A percentile compares a stretch with the other conserved stretches of the same genome.
Evolutionary conservation across 2,797 vertebrate species (phyloP).

Genomic region (Muscicapa striata): DNA sequence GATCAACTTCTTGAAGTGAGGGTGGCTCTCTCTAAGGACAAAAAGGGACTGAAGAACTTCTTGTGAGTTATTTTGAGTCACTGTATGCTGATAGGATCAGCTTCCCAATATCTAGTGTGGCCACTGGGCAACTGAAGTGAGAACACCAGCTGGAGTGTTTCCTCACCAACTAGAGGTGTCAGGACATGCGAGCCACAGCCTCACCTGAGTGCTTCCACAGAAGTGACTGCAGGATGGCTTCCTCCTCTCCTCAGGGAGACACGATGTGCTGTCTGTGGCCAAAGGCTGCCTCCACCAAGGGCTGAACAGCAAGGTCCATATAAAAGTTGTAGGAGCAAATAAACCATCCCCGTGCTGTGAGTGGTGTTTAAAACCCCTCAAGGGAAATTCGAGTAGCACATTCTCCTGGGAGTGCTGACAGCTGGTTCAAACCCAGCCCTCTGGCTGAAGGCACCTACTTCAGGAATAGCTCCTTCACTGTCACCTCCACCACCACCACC

Average conservation of each 20-base stretch:
- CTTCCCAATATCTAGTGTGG: not conserved
- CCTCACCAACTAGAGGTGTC: not conserved
- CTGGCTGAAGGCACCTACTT: not conserved
- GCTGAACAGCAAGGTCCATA: not conserved
- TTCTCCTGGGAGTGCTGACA: not conserved
- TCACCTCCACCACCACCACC: not conserved
- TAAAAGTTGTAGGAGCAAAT: not conserved
- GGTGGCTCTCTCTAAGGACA: not conserved
- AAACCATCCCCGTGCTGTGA: not conserved
- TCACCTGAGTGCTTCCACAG: not conserved
- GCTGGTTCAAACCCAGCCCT: not conserved
- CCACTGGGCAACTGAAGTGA: not conserved
- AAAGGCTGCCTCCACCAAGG: not conserved
- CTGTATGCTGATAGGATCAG: not conserved
- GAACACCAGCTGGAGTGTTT: not conserved
- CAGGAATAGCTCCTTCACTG: not conserved
- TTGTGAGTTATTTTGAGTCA: not conserved
- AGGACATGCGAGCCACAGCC: not conserved
- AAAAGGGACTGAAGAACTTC: not conserved
- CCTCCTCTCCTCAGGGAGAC: not conserved
- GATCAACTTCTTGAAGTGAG: not conserved
- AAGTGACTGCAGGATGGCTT: not conserved
- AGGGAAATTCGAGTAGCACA: not conserved
- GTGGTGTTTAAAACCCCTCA: not conserved
- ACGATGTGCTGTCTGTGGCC: not conserved